These are phyloP conservation scores for Phengaris arion DNA, from an alignment of 2,888 invertebrate species.

Conservation along the genomic window DNA sequence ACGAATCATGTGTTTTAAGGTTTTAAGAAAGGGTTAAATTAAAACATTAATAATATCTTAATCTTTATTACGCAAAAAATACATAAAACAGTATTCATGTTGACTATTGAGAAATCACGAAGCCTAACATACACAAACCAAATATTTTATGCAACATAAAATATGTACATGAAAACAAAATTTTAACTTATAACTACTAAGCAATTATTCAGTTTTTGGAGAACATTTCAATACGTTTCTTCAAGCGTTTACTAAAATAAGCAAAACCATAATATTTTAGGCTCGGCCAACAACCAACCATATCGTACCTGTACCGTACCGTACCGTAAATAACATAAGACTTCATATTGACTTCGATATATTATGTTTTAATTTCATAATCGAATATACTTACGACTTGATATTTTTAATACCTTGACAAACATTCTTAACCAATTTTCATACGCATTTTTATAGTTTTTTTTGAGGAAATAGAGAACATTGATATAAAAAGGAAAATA, in stretches of 20 bases:
- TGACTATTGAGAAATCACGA: slow-evolving; percentile 22
- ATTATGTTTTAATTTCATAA: no score
- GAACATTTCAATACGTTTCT: not conserved
- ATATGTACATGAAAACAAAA: not conserved
- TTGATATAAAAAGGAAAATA: no score
- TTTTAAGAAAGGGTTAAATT: not conserved
- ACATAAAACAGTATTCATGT: slow-evolving; percentile 2
- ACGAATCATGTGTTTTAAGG: not conserved
- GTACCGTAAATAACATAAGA: no score
- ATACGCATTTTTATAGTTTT: no score
- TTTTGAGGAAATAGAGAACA: no score
- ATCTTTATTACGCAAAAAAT: slow-evolving; percentile 7
- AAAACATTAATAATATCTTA: not conserved
- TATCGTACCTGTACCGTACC: no score
- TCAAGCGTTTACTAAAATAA: not conserved
- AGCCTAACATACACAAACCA: not conserved
- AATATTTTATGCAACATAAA: slow-evolving; percentile 14
- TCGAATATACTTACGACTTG: no score
- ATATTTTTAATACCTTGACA: no score
- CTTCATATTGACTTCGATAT: no score
- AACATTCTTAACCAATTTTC: no score
- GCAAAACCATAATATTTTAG: not conserved
- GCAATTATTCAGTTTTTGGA: not conserved
- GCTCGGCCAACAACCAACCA: not conserved
- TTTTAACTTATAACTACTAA: not conserved